Base-by-base conservation (phyloP, 2,797 vertebrate species). In the Sebastes baramenuke region DNA sequence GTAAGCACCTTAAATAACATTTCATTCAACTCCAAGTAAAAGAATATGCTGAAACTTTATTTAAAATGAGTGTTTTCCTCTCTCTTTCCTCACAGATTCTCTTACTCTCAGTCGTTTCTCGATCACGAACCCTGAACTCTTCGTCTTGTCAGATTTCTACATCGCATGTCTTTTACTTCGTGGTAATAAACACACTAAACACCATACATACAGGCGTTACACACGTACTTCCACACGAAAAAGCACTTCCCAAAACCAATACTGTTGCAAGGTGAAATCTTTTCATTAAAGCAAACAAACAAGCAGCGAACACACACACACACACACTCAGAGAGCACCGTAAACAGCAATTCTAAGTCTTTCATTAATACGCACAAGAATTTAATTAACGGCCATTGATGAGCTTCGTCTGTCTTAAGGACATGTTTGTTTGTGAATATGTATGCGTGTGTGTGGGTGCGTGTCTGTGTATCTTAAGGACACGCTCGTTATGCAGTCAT, bases 381-480 rank as follows among this genome's bases (percentile, higher is more conserved):
- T 95, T 95, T 95, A 95, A 95, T 95, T 94, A 95, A 92, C 74
- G 2, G 91, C 89, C 90, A 93, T 94, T 94, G 94, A 94, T 92
- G 93, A 90, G 86, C 91, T 58, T 67, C 10, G 69, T 84, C 78
- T 90, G 91, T 95, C 93, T 94, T 95, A 92, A 95, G 93, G 93
- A 94, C 90, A 67, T 88, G 89, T 91, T 89, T 94, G 89, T 94
- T 93, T 93, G 90, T 85, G 84, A 81, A 77, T 87, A 79, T 86
- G 77, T 16, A 77, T 62, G 30, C 36, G 72, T 58, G 78, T 73
- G 79, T 52, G 79, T 59, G 79, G 55, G 79, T 61, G 83, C 7
- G 42, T n/a, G 73, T 69, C 12, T 81, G 75, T 75, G 87, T 87
- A 80, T 92, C 91, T 91, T 94, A 77, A 90, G 88, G 84, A 92